Percentiles rank a stretch among this genome's conserved stretches.
Evolutionary conservation across 2,797 vertebrate genomes (phyloP).

Genomic region (Podargus strigoides): DNA sequence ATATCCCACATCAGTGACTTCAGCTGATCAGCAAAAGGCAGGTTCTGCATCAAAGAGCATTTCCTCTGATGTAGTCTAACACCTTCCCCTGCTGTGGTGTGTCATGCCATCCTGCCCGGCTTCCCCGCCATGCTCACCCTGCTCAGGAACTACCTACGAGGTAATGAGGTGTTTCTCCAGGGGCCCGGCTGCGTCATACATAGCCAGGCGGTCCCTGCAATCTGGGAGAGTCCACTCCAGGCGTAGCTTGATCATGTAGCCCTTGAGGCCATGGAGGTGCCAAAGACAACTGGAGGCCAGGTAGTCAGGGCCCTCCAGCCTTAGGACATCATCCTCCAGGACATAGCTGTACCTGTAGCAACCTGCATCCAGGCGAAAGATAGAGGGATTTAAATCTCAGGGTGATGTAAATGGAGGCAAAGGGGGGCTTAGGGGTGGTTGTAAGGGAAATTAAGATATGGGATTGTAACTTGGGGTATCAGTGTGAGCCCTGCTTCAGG

Average conservation of each 20-base stretch:
- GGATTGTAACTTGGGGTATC: background rate
- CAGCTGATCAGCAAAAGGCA: background rate
- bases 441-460: background rate
- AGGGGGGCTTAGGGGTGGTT: rapidly evolving
- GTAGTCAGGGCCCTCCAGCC: constrained; percentile 81
- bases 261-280: constrained; percentile 82
- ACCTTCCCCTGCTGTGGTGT: constrained; percentile 18
- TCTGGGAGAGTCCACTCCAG: constrained; percentile 86
- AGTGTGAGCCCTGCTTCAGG: background rate
- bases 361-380: constrained; percentile 69
- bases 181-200: constrained; percentile 82
- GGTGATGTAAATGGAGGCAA: background rate
- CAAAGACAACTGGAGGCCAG: constrained; percentile 85
- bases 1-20: constrained; percentile 11
- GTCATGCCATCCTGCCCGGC: background rate
- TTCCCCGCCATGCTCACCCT: rapidly evolving
- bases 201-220: constrained; percentile 86
- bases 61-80: constrained; percentile 3
- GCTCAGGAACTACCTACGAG: constrained; percentile 80
- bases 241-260: constrained; percentile 82
- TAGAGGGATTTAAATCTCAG: background rate
- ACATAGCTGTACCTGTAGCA: constrained; percentile 86
- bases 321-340: constrained; percentile 47
- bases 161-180: constrained; percentile 84
- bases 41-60: constrained; percentile 18